phyloP scores from a whole-genome alignment of 2,888 invertebrate species.

The Hypselothyrea guttata region DNA sequence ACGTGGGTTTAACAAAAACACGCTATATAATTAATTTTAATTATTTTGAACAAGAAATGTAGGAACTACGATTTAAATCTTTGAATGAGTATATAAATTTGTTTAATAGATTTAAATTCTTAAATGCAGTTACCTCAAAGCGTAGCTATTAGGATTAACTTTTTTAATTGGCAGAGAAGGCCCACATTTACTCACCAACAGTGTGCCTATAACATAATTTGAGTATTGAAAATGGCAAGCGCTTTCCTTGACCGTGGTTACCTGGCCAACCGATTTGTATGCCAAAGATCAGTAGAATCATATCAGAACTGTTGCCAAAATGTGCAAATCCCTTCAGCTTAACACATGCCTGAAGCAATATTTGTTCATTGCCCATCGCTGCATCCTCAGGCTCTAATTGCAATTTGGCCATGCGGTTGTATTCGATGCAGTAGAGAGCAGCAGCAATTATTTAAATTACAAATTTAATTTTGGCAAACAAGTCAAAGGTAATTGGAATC shows the following conservation, averaged over 20 bases:
- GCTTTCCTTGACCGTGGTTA: conserved; percentile 12
- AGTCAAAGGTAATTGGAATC: conserved; percentile 11
- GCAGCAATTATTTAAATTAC: conserved; percentile 3
- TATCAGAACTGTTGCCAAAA: no score
- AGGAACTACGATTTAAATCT: no score
- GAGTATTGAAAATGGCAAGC: conserved; percentile 20
- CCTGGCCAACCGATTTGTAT: conserved; percentile 39
- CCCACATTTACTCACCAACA: conserved; percentile 40
- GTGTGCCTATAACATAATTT: conserved; percentile 34
- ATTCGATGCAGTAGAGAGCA: background rate
- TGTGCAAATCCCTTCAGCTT: conserved; percentile 28
- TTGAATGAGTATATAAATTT: no score
- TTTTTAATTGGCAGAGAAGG: no score
- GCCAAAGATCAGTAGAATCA: background rate
- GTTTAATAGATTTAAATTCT: no score
- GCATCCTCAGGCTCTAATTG: conserved; percentile 41
- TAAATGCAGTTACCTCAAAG: no score
- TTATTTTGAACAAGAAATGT: no score
- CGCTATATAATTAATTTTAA: no score
- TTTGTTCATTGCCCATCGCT: conserved; percentile 31
- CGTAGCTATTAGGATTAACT: no score
- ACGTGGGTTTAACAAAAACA: no score
- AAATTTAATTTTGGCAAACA: conserved; percentile 43
- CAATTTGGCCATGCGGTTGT: conserved; percentile 36
- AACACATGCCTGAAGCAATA: conserved; percentile 30